Base-by-base conservation (phyloP, 2,888 invertebrate species). In the Morpho deidamia region DNA sequence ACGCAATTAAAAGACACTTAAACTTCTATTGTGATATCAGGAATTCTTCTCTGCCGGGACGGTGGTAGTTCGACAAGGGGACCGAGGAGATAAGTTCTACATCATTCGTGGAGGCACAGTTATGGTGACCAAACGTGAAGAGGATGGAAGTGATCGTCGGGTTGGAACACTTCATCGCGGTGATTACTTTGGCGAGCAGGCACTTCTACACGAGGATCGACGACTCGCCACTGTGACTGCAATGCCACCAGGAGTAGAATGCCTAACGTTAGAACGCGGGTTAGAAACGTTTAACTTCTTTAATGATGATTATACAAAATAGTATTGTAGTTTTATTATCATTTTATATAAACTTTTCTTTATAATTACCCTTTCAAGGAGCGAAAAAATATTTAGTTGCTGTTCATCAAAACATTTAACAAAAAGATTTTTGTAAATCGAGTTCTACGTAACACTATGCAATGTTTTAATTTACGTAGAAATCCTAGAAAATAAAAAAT, bases 141-240 rank as follows among this genome's bases (percentile, higher is more conserved):
- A 91, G 3, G 91, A 91, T 35, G 89, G 86, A 9, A 90, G 85
- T 0, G 94, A 95, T 60, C 88, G 91, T 58, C 90, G 93, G 11
- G 93, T 97, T 14, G 93, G 95, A 8, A 88, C 91, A 8, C 90
- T 96, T 14, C 91, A 91, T 33, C 92, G 94, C 40, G 97, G 97
- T 0, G 93, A 96, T 58, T 97, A 95, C 78, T 97, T 97, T 76
- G 97, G 97, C 0, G 97, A 97, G 72, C 94, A 95, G 71, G 97
- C 97, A 0, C 86, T 97, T 35, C 83, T 96, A 47, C 94, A 95
- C 73, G 96, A 97, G 64, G 97, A 97, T 72, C 93, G 94, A 38
- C 90, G 98, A 35, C 95, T 97, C 47, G 98, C 98, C 7, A 97
- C 96, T 61, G 96, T 97, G 12, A 96, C 95, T 44, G 98, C 98